These are phyloP conservation scores for Botia almorhae DNA, from an alignment of 2,797 vertebrate species.

Conservation along the genomic window DNA sequence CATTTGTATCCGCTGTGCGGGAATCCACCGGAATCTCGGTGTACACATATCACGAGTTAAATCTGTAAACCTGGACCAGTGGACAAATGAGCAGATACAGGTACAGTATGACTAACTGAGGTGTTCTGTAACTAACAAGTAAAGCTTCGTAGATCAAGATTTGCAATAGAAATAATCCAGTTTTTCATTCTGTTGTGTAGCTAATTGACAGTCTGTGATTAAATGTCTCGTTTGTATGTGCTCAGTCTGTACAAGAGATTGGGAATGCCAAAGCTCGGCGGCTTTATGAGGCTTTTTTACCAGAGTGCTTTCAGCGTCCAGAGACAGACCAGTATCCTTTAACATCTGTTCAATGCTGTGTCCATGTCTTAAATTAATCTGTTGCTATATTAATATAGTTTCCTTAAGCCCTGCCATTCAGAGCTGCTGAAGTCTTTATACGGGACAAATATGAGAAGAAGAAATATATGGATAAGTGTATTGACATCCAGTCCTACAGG, in stretches of 20 bases:
- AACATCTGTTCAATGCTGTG: not conserved
- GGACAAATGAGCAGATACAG: constrained; percentile 98
- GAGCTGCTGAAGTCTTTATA: constrained; percentile 92
- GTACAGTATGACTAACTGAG: constrained; percentile 70
- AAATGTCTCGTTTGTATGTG: constrained; percentile 22
- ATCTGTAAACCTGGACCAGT: constrained; percentile 97
- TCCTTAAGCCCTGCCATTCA: constrained; percentile 76
- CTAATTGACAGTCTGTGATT: constrained; percentile 69
- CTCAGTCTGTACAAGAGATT: constrained; percentile 96
- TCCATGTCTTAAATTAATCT: not conserved
- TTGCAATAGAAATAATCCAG: too few species aligned
- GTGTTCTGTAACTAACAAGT: too few species aligned
- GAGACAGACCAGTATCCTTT: constrained; percentile 90
- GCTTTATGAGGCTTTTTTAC: constrained; percentile 94
- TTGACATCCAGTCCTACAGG: constrained; percentile 89
- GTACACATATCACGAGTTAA: constrained; percentile 99
- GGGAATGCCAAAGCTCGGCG: constrained; percentile 94
- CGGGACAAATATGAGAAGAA: constrained; percentile 98
- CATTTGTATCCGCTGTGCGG: constrained; percentile 96
- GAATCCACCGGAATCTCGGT: constrained; percentile 96
- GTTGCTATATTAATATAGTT: constrained; percentile 39
- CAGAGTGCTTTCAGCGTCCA: constrained; percentile 92
- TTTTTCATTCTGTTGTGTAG: too few species aligned
- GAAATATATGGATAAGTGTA: constrained; percentile 95
- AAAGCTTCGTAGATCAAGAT: too few species aligned